These are phyloP conservation scores for Salpingus planirostris DNA, from an alignment of 2,888 invertebrate species.

Conservation along the genomic window DNA sequence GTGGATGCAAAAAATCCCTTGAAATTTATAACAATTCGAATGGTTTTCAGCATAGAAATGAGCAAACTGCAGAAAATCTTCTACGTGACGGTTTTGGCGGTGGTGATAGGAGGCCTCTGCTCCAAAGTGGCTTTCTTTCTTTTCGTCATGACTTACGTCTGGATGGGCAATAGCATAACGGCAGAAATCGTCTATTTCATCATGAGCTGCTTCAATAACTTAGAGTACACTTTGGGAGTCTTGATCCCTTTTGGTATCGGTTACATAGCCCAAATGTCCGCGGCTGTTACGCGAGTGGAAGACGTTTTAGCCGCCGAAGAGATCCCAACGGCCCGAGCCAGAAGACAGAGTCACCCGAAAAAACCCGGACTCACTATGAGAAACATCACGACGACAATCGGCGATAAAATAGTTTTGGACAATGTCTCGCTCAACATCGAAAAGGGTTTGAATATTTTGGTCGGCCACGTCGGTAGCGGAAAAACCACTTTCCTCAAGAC, in stretches of 20 bases:
- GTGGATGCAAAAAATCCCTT: neutral
- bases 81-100: slow-evolving; percentile 28
- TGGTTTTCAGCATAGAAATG: slow-evolving; percentile 53
- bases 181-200: slow-evolving; percentile 82
- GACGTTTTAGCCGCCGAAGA: slow-evolving; percentile 2
- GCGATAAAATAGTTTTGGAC: slow-evolving; percentile 1
- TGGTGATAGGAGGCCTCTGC: slow-evolving; percentile 29
- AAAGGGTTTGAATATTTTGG: slow-evolving; percentile 5
- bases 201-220: slow-evolving; percentile 81
- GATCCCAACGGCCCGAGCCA: neutral
- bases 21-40: too few relatives aligned
- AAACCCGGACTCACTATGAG: slow-evolving; percentile 1
- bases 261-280: slow-evolving; percentile 67
- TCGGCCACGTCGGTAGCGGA: slow-evolving; percentile 24
- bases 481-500: slow-evolving; percentile 28
- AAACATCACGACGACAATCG: neutral
- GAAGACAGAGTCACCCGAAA: neutral
- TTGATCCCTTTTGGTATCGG: slow-evolving; percentile 81
- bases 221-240: slow-evolving; percentile 77
- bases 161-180: slow-evolving; percentile 61
- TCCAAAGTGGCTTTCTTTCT: slow-evolving; percentile 34
- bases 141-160: slow-evolving; percentile 50
- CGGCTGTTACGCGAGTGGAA: slow-evolving; percentile 60
- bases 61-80: slow-evolving; percentile 42
- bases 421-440: slow-evolving; percentile 1